Percentiles rank a stretch among this genome's conserved stretches.
Conservation (phyloP, 2,113 vertebrate species). For the Xiphophorus maculatus region DNA sequence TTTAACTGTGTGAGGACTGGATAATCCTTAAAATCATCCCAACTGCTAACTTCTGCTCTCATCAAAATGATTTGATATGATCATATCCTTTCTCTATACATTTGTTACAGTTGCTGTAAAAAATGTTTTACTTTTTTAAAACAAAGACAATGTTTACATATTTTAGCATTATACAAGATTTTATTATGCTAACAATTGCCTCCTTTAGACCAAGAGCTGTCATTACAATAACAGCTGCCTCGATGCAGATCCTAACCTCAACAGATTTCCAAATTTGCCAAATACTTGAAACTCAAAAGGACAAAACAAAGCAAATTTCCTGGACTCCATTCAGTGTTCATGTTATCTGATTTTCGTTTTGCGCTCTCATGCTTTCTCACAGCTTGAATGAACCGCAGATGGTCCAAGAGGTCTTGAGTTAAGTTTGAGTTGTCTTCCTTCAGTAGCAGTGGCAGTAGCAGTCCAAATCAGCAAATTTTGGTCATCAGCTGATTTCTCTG, state of each 20-base stretch:
- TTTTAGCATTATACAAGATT: neutral
- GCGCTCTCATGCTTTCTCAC: neutral
- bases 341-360: neutral
- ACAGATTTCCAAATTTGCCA: neutral
- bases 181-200: neutral
- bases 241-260: neutral
- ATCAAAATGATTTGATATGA: neutral
- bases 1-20: neutral
- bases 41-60: neutral
- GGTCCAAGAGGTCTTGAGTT: neutral
- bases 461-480: neutral
- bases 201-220: neutral
- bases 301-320: neutral
- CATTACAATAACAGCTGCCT: neutral
- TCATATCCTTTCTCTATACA: neutral
- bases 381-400: neutral
- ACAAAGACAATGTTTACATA: neutral
- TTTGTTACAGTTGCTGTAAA: neutral
- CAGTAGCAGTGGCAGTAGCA: too few species aligned
- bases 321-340: neutral
- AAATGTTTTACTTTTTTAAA: neutral
- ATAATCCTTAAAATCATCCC: neutral
- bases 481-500: conserved; percentile 2
- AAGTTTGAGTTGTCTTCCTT: neutral
- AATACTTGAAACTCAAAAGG: neutral